Evolutionary conservation across 2,888 invertebrate species (phyloP).

Genomic region (Rhagonycha lutea): DNA sequence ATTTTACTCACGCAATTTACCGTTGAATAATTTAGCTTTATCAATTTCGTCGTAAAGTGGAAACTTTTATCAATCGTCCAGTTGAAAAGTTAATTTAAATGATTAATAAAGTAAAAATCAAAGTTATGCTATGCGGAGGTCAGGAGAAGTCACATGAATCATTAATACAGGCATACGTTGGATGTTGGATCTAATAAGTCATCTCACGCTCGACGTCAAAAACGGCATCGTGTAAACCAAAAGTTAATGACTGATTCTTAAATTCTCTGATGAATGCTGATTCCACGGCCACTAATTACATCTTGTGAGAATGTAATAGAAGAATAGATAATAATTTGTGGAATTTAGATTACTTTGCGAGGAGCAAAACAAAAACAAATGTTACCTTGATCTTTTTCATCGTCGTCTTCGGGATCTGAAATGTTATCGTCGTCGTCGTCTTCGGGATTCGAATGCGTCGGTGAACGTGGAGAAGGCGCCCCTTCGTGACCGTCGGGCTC

Average conservation of each 20-base stretch:
- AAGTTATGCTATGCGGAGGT: constrained; percentile 24
- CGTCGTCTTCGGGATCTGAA: constrained; percentile 84
- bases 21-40: constrained; percentile 12
- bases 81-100: constrained; percentile 1
- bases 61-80: neutral
- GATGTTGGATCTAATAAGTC: constrained; percentile 24
- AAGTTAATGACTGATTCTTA: constrained; percentile 34
- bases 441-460: constrained; percentile 68
- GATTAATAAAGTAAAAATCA: constrained; percentile 18
- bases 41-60: neutral
- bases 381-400: constrained; percentile 81
- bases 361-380: constrained; percentile 5
- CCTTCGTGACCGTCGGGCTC: constrained; percentile 67
- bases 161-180: constrained; percentile 27
- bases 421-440: constrained; percentile 87
- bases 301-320: constrained; percentile 25
- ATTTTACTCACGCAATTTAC: constrained; percentile 31
- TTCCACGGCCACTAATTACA: constrained; percentile 32
- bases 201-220: constrained; percentile 17
- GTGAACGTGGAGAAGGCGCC: constrained; percentile 62
- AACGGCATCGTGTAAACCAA: constrained; percentile 24
- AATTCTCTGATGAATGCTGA: constrained; percentile 29
- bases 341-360: constrained; percentile 15
- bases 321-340: constrained; percentile 6
- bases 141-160: constrained; percentile 25